Conservation (phyloP, 2,113 vertebrate genomes). For the Hydrolagus affinis region DNA sequence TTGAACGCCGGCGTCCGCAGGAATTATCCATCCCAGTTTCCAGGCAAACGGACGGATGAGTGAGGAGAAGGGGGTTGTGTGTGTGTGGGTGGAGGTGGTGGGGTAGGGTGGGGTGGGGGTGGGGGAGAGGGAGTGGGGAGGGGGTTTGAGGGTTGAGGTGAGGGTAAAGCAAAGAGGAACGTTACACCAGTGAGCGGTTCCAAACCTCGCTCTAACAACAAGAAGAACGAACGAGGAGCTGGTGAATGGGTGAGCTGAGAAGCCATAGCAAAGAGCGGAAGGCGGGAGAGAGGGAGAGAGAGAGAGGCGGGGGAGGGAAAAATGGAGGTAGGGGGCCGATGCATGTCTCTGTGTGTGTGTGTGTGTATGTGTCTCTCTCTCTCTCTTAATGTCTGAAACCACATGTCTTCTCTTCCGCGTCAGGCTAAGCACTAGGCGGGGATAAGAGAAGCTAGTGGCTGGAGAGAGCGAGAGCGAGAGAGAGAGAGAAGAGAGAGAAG, state of each 20-base stretch:
- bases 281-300: background rate
- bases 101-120: background rate
- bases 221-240: too few species aligned
- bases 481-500: too few species aligned
- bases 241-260: too few species aligned
- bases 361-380: background rate
- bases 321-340: too few species aligned
- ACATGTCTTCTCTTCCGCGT: slow-evolving; percentile 17
- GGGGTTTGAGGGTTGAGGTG: background rate
- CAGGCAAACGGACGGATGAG: too few species aligned
- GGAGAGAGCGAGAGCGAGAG: too few species aligned
- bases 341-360: too few species aligned
- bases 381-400: slow-evolving; percentile 18
- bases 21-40: too few species aligned
- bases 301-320: background rate
- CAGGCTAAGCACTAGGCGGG: background rate
- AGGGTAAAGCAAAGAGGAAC: background rate
- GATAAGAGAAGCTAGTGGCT: too few species aligned
- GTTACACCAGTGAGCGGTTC: background rate
- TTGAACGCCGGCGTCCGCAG: too few species aligned
- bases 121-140: background rate
- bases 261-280: too few species aligned
- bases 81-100: background rate
- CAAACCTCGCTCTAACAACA: background rate
- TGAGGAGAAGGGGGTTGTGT: too few species aligned